Evolutionary conservation across 2,113 vertebrate species (phyloP), one percentile per base, ranked within the genome.

Genomic region (Silurus glanis): DNA sequence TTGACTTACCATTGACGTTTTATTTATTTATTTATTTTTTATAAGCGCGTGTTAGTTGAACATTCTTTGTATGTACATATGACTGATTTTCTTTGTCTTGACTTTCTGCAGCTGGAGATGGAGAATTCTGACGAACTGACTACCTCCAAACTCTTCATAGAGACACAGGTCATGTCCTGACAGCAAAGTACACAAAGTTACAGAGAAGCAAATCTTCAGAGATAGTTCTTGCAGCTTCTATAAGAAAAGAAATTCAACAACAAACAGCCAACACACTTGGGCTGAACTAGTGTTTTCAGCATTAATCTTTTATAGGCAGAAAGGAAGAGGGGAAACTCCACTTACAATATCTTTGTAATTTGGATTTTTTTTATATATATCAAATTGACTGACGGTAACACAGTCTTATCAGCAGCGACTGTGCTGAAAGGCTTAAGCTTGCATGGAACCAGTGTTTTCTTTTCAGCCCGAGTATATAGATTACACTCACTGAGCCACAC

Each of bases 401-500:
- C 87, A 83, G 84, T 83, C 85, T 90, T 90, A 89, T 91, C 90
- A 82, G 59, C 83, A 62, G 66, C 47, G 74, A 85, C 78, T 49
- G 81, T 83, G 84, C 79, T 84, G 84, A 90, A 88, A 86, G 82
- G 61, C 87, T 72, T 66, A 83, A 84, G 87, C 86, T 91, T 88
- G 64, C 86, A 89, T 69, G 49, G 87, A 90, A 90, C 90, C 90
- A 81, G 83, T 85, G 82, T 87, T 90, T 89, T 90, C 86, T 84
- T 91, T 90, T 90, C 90, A 90, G 86, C 59, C 89, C 59, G 85
- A 86, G 62, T 86, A 89, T 83, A 80, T 88, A 91, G 90, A 93
- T 91, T 91, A 88, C 86, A 88, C 88, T 90, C 87, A 82, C 83
- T 66, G 75, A 86, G 56, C 61, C 74, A 75, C 84, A 80, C 82